Percentiles rank a stretch among this genome's conserved stretches.
Evolutionary conservation across 2,797 vertebrate genomes (phyloP).

Genomic region (Alauda arvensis): DNA sequence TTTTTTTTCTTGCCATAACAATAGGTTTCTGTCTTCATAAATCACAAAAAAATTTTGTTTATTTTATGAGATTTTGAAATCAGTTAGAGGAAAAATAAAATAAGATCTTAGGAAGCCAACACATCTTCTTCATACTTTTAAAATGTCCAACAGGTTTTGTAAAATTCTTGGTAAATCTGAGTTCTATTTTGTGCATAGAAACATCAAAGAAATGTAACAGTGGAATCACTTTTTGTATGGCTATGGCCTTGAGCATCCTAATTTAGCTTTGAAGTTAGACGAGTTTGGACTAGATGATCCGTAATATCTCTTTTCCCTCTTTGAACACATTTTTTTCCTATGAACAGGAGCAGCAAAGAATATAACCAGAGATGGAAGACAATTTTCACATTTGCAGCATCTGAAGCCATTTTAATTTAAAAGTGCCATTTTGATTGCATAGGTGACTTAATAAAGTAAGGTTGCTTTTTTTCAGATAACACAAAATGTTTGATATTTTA

Average conservation of each 20-base stretch:
- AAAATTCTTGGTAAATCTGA: neutral
- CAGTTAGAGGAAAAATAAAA: neutral
- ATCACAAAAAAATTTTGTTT: neutral
- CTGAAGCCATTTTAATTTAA: neutral
- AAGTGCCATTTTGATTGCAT: neutral
- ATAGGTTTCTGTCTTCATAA: neutral
- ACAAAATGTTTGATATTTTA: neutral
- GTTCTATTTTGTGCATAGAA: neutral
- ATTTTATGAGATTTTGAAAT: neutral
- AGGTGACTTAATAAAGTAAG: neutral
- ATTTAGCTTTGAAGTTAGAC: neutral
- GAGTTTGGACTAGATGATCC: neutral
- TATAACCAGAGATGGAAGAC: neutral
- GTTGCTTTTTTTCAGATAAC: neutral
- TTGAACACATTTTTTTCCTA: neutral
- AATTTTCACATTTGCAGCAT: neutral
- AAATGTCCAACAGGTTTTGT: neutral
- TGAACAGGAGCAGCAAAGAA: neutral
- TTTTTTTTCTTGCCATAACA: neutral
- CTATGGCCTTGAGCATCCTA: neutral
- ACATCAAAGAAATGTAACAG: neutral
- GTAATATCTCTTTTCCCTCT: neutral
- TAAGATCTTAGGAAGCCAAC: neutral
- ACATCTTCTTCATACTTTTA: neutral
- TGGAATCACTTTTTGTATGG: neutral